Percentiles rank a stretch among this genome's conserved stretches.
These are phyloP conservation scores for Anguilla japonica DNA, from an alignment of 2,113 vertebrate genomes.

Conservation along the genomic window DNA sequence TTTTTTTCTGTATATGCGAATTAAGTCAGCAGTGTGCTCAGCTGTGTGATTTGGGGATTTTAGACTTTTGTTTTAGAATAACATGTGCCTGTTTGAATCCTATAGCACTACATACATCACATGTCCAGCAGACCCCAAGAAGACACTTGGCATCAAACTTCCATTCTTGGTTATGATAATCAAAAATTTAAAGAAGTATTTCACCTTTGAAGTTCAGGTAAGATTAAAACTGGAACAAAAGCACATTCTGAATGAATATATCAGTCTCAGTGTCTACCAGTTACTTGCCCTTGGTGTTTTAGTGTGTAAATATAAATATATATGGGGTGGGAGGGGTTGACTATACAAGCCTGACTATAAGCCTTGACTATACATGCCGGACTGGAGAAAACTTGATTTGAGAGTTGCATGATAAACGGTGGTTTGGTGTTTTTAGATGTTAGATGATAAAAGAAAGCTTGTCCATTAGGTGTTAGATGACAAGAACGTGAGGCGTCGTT, in stretches of 20 bases:
- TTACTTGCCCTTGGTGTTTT: neutral
- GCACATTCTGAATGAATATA: neutral
- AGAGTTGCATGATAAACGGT: neutral
- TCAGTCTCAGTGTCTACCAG: neutral
- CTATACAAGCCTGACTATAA: neutral
- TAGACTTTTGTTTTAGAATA: neutral
- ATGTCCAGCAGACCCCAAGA: constrained; percentile 94
- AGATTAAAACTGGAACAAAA: constrained; percentile 19
- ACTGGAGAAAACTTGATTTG: neutral
- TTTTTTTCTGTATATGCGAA: no score
- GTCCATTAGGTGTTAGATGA: constrained; percentile 86
- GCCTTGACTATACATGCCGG: no score
- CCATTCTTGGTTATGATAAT: constrained; percentile 97
- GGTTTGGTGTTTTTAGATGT: neutral
- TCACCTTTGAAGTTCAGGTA: constrained; percentile 98
- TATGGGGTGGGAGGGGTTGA: neutral
- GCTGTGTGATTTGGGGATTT: neutral
- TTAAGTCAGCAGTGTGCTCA: no score
- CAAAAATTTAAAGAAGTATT: constrained; percentile 97
- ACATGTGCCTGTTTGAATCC: neutral
- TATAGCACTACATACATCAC: constrained; percentile 94
- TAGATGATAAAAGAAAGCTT: neutral
- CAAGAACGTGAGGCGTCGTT: constrained; percentile 90
- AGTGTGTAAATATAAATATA: neutral
- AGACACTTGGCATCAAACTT: constrained; percentile 93